Percentiles rank a stretch among this genome's conserved stretches.
phyloP scores from a whole-genome alignment of 35 echinoderm and acorn worm genomes.

The Eucidaris tribuloides region DNA sequence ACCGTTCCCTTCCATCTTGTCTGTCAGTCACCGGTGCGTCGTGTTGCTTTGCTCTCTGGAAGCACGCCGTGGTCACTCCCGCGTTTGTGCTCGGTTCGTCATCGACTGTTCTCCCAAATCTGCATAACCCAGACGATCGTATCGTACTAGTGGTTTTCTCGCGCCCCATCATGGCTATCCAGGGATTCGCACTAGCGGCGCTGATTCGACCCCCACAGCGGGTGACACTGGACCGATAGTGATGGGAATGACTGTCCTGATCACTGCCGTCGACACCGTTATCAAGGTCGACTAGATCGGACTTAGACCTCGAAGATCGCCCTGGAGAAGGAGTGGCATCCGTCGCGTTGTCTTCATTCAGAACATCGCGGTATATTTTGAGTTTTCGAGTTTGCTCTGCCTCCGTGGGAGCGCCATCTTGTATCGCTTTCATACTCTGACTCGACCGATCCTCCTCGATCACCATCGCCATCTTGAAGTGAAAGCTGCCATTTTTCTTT shows the following conservation, averaged over 20 bases:
- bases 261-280: too few species aligned
- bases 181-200: constrained; percentile 3
- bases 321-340: too few species aligned
- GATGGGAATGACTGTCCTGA: too few species aligned
- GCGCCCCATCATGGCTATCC: constrained; percentile 1
- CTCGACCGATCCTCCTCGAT: constrained; percentile 26
- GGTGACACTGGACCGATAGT: too few species aligned
- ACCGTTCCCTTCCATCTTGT: neutral
- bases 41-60: neutral
- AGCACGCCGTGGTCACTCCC: constrained; percentile 4
- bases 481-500: constrained; percentile 32
- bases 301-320: too few species aligned
- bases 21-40: neutral
- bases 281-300: too few species aligned
- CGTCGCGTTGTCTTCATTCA: neutral
- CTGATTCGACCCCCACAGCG: too few species aligned
- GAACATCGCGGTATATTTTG: constrained; percentile 1
- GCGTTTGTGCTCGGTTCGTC: neutral
- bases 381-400: neutral
- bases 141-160: neutral
- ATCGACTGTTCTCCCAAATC: too few species aligned
- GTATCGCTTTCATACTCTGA: too few species aligned
- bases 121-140: too few species aligned
- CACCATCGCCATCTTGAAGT: constrained; percentile 50
- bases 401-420: too few species aligned